These are phyloP conservation scores for Autographa pulchrina DNA, from an alignment of 2,888 invertebrate species.

Conservation along the genomic window DNA sequence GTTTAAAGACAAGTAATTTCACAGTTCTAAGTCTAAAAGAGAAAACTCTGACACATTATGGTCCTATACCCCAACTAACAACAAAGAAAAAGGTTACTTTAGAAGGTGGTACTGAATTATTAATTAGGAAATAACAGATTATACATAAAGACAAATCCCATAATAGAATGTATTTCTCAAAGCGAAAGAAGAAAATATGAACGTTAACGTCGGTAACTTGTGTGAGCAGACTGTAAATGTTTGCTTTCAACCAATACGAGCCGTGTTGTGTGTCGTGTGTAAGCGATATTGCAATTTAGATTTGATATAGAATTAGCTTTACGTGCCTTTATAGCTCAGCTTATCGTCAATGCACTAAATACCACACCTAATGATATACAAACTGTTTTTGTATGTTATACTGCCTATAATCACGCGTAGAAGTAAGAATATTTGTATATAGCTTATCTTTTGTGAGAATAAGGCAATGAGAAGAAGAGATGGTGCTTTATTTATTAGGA, in stretches of 20 bases:
- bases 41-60: no score
- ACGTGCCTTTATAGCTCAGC: conserved; percentile 3
- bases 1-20: no score
- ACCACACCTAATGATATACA: background rate
- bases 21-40: no score
- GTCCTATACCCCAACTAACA: no score
- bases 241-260: conserved; percentile 3
- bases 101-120: no score
- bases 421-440: background rate
- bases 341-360: conserved; percentile 9
- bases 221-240: background rate
- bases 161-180: background rate
- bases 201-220: background rate
- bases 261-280: conserved; percentile 1
- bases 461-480: no score
- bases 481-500: no score
- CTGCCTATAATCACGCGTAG: conserved; percentile 1
- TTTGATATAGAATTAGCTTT: conserved; percentile 11
- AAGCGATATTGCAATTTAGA: conserved; percentile 6
- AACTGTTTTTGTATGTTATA: background rate
- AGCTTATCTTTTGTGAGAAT: background rate
- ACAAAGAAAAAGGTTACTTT: no score
- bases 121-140: no score
- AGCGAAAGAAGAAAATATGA: background rate
- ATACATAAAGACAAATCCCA: background rate